A percentile compares a stretch with the other conserved stretches of the same genome.
Conservation (phyloP, 2,113 vertebrate species). For the Dolichallabes microphthalmus region DNA sequence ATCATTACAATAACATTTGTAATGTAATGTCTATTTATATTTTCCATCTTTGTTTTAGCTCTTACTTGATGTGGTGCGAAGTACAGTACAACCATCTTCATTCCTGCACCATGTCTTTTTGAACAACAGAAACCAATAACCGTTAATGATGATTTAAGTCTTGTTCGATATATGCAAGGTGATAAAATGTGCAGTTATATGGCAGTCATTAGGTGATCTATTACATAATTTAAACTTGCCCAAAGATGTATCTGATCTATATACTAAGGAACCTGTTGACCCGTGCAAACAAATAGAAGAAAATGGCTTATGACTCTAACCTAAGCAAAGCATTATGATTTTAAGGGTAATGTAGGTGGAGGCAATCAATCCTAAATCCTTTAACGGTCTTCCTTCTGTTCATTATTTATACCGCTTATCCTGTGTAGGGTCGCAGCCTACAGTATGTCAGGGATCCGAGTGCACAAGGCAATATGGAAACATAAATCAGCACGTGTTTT, state of each 20-base stretch:
- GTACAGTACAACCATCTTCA: neutral
- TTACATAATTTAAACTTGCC: neutral
- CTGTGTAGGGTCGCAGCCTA: no score
- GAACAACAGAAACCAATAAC: neutral
- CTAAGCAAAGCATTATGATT: no score
- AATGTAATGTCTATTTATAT: no score
- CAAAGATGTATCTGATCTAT: neutral
- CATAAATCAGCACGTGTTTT: no score
- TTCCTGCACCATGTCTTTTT: neutral
- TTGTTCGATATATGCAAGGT: neutral
- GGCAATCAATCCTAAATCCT: neutral
- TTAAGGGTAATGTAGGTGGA: neutral
- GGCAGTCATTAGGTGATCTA: neutral
- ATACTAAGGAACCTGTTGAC: neutral
- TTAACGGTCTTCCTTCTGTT: neutral
- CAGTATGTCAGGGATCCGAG: no score
- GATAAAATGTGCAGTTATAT: neutral
- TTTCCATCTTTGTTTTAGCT: neutral
- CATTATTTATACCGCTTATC: neutral
- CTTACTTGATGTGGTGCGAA: neutral
- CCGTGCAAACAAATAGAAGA: neutral
- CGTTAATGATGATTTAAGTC: neutral
- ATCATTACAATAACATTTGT: neutral
- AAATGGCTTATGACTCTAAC: neutral
- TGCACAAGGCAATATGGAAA: no score